Evolutionary conservation across 2,797 vertebrate genomes (phyloP), one percentile per base, ranked within the genome.

Genomic region (Myripristis murdjan): DNA sequence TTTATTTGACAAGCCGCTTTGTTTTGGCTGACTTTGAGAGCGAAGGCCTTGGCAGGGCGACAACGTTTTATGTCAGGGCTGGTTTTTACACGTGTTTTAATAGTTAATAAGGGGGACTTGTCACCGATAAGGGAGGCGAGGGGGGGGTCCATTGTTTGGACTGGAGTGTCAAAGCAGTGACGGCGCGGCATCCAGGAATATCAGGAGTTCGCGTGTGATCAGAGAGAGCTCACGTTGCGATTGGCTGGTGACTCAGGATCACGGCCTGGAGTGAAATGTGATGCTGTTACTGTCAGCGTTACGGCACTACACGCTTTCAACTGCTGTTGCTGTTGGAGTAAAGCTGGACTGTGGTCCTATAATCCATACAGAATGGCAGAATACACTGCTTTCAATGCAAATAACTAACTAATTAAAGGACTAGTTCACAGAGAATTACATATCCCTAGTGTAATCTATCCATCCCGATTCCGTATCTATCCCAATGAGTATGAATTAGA

Each of bases 81-180:
- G 31, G 54, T 80, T 77, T 75, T 39, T 73, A 75, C 84, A 76
- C 56, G 47, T 58, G 61, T 69, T 88, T 92, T 81, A 91, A 91
- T 89, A 89, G 75, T 91, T 91, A 83, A 90, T 91, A 67, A 77
- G 70, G n/a, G 61, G 33, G 64, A n/a, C 74, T 77, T 81, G 87
- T 86, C 78, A 60, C 74, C 10, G 61, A 64, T 55, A n/a, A n/a
- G n/a, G n/a, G n/a, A n/a, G n/a, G n/a, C n/a, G 23, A 16, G 22
- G 23, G 37, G 55, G 63, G 73, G 64, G 82, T 44, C 35, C 63
- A 82, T 70, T 90, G 77, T 87, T 87, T 87, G 75, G 84, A 79
- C 70, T 16, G 20, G 33, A 24, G 47, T 44, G 71, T 75, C 78
- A 56, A 35, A 68, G 41, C 23, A 9, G 64, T 23, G 10, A 49